Evolutionary conservation across 2,113 vertebrate species (phyloP), one percentile per base, ranked within the genome.

Genomic region (Scophthalmus maximus): DNA sequence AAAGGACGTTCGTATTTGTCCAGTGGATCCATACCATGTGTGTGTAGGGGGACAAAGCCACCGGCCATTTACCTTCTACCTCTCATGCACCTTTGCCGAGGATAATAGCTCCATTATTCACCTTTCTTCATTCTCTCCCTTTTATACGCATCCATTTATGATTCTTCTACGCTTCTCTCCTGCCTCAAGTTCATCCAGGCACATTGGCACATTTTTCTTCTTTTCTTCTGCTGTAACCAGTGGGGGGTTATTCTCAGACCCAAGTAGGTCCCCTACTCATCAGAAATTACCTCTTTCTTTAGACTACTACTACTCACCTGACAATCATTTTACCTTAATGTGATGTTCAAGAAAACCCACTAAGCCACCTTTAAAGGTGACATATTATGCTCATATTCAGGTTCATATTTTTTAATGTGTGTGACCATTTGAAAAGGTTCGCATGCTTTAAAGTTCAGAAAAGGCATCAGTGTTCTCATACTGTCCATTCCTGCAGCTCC

Each of bases 21-120:
- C 51, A 61, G 51, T 46, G 26, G 64, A 79, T 80, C 69, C 52
- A 68, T 85, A 80, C 12, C 5, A 30, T 2, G 62, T 51, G 44
- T 70, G 40, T 73, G 56, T 60, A 23, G 47, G 36, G 72, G 49
- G 78, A 81, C 66, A 74, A 78, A 46, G 56, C 60, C 61, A 51
- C 59, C 23, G 59, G 36, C 52, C 65, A 72, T 68, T n/a, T 76
- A 57, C 47, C 47, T 42, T 47, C 49, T 66, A 80, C 60, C 50
- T 62, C 46, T 14, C 42, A 55, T 26, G 57, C 61, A 79, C 64
- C 75, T 79, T 66, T 69, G 29, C 44, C 50, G 36, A 26, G n/a
- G 62, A 85, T 74, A 87, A 85, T 71, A 57, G 75, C 17, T 2
- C 78, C 38, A 79, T 87, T 84, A 82, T 84, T 68, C 74, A 50